A percentile compares a stretch with the other conserved stretches of the same genome.
Evolutionary conservation across 2,888 invertebrate genomes (phyloP).

Genomic region (Scaptomyza polygonia): DNA sequence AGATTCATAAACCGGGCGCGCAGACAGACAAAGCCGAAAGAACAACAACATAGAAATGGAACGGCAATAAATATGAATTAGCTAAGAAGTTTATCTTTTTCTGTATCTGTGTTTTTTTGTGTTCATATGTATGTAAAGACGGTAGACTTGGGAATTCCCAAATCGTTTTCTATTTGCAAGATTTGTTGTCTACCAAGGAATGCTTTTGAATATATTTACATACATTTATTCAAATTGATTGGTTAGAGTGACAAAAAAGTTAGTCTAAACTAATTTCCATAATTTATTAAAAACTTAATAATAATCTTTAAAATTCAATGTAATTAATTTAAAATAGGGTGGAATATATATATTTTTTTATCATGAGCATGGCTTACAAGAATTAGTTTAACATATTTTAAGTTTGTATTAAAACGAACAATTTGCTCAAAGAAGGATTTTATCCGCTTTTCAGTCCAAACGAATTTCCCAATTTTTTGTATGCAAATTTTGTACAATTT

Average conservation of each 20-base stretch:
- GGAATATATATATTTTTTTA: too few relatives aligned
- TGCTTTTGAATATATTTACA: conserved; percentile 23
- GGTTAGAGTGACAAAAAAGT: background rate
- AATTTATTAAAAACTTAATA: too few relatives aligned
- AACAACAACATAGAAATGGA: conserved; percentile 55
- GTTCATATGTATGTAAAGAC: background rate
- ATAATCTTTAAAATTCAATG: background rate
- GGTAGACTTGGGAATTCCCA: conserved; percentile 56
- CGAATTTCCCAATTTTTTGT: conserved; percentile 9
- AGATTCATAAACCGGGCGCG: conserved; percentile 38
- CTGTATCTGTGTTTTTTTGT: background rate
- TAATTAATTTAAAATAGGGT: background rate
- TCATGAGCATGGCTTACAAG: background rate
- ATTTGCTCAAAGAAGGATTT: background rate
- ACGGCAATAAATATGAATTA: conserved; percentile 63
- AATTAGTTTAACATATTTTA: background rate
- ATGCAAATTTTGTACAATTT: conserved; percentile 42
- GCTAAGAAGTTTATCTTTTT: conserved; percentile 26
- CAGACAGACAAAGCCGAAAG: conserved; percentile 50
- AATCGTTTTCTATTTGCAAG: conserved; percentile 46
- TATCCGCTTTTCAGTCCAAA: background rate
- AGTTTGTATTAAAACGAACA: background rate
- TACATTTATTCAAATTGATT: conserved; percentile 32
- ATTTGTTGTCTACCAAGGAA: conserved; percentile 19
- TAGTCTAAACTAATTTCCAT: too few relatives aligned